Percentiles rank a stretch among this genome's conserved stretches.
Conservation (phyloP, 1,140 invertebrate species). For the Drusus annulatus region DNA sequence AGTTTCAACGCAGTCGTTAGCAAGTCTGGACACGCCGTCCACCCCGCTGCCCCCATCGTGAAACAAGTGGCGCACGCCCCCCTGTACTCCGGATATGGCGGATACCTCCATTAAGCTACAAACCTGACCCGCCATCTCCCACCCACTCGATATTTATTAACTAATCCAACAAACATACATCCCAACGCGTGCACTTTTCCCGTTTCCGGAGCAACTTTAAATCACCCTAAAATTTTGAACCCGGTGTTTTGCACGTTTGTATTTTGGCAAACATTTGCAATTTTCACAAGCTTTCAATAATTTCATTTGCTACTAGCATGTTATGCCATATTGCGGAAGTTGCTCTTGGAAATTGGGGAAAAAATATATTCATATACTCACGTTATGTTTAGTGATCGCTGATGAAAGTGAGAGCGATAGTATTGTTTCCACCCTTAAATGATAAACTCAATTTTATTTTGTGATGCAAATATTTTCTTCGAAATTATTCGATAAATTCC, state of each 20-base stretch:
- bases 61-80: conserved; percentile 63
- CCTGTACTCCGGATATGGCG: conserved; percentile 64
- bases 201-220: neutral
- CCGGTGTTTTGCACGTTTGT: neutral
- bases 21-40: conserved; percentile 70
- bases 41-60: conserved; percentile 54
- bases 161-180: conserved; percentile 11
- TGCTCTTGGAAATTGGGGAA: neutral
- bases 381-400: conserved; percentile 20
- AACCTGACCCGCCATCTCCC: neutral
- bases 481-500: too few relatives aligned
- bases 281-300: neutral
- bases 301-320: neutral
- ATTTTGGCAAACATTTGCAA: neutral
- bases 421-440: neutral
- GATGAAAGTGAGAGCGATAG: neutral
- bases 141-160: conserved; percentile 27
- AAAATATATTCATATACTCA: conserved; percentile 6
- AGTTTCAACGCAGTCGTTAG: conserved; percentile 78
- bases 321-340: neutral
- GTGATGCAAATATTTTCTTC: conserved; percentile 1
- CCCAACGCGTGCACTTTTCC: neutral
- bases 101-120: conserved; percentile 49
- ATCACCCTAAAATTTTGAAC: neutral
- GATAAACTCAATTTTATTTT: neutral